Base-by-base conservation (phyloP, 2,888 invertebrate genomes). In the Papilio gigon region DNA sequence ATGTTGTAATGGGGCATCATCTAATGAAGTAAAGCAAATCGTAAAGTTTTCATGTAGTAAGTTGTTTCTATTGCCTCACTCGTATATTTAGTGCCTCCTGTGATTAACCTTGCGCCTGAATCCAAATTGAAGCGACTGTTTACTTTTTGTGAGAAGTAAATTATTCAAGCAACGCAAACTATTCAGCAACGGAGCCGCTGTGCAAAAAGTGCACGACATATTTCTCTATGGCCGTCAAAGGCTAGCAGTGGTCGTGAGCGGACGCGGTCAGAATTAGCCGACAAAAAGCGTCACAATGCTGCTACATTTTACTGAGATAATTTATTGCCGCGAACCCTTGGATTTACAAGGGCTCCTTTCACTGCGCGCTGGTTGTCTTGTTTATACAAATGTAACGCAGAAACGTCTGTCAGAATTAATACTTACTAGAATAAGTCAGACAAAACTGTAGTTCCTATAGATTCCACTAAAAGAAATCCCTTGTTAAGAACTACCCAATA, bases 271-370 rank as follows among this genome's bases (percentile, higher is more conserved):
- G 68, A 65, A 65, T 64, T 50, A 60, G 64, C 61, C 62, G 27
- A 66, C 70, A 72, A 70, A 71, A 72, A 73, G 70, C 70, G 68
- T 67, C 59, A 72, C 73, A 73, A 73, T 72, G 69, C 64, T 67
- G 47, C 62, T 62, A 68, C 70, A 74, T 67, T 71, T 72, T 71
- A 70, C 66, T 50, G 70, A 63, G 47, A 72, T 72, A 71, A 72
- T 70, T 73, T 72, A 72, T 71, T 60, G 61, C 53, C 56, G 61
- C 42, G 50, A 59, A 33, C 59, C 64, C 60, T 47, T 65, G 47
- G 68, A 68, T 68, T 68, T 68, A 68, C 60, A 68, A 27, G 58
- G 56, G 37, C 25, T 58, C 58, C 64, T 56, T 63, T 56, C 67
- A 67, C 67, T 58, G 56, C 60, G 53, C 56, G 61, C 63, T 12